Conservation (phyloP, 2,113 vertebrate species). For the Cavia aperea region DNA sequence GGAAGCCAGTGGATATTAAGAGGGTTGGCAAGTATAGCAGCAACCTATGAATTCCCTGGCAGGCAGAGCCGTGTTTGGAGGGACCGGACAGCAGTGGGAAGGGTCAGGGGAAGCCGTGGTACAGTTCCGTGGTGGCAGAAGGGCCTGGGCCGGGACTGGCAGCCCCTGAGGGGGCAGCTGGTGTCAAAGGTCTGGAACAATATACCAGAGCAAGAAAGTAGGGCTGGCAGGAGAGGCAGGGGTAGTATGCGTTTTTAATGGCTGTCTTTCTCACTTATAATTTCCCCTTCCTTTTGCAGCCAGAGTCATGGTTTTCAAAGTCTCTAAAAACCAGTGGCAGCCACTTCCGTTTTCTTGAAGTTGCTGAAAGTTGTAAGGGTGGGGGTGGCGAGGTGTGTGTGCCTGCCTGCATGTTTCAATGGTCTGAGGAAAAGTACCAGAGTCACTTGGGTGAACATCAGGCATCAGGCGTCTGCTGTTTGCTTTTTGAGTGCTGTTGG, state of each 20-base stretch:
- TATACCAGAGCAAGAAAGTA: not conserved
- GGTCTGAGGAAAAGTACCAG: not conserved
- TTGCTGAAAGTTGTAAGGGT: constrained; percentile 27
- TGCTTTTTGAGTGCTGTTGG: not conserved
- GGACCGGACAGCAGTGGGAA: not conserved
- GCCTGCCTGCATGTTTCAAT: not conserved
- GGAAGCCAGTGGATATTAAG: not conserved
- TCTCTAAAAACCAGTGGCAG: constrained; percentile 53
- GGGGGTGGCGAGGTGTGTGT: constrained; percentile 17
- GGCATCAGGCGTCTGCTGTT: not conserved
- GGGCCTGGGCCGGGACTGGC: not conserved
- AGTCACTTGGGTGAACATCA: not conserved
- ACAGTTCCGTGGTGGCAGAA: not conserved
- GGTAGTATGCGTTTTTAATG: constrained; percentile 33
- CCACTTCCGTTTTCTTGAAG: constrained; percentile 69
- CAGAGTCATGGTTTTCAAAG: constrained; percentile 58
- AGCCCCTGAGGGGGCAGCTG: not conserved
- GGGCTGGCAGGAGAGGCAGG: not conserved
- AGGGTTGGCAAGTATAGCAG: not conserved
- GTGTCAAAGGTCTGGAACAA: not conserved
- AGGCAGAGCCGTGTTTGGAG: not conserved
- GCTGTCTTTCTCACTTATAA: constrained; percentile 53
- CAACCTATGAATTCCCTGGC: not conserved
- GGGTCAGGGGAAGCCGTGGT: too few relatives aligned
- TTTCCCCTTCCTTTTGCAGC: constrained; percentile 61